Evolutionary conservation across 2,888 invertebrate genomes (phyloP), one percentile per base, ranked within the genome.

Genomic region (Drosophila atroscutellata): DNA sequence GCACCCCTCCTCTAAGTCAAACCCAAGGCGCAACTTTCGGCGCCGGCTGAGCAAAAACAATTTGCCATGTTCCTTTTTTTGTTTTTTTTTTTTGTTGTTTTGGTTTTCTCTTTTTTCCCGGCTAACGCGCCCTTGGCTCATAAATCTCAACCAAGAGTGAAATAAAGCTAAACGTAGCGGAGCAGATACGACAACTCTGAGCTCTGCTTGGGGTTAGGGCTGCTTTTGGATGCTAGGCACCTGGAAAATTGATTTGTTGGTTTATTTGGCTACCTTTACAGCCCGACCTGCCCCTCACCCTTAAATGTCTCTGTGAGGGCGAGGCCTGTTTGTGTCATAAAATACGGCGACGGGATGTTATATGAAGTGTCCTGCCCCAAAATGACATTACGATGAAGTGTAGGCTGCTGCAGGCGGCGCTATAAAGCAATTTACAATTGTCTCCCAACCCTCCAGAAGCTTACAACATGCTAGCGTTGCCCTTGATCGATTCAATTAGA

Each of bases 331-430:
- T 89, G 86, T 86, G 89, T 85, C 86, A 89, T 89, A 87, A 87
- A 87, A 87, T 89, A 84, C 87, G 85, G 64, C 74, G 80, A 83
- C 74, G 75, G 79, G 79, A 79, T 79, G 79, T 72, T 78, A 79
- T 79, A 86, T 87, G 87, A 84, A 84, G 84, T 84, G 83, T 79
- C 79, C 87, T 71, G 82, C 36, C 69, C 74, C 72, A 76, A 85
- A 87, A 87, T 89, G 87, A 81, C 85, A 89, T 89, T 85, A 89
- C 89, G 87, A 89, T 89, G 89, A 87, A 87, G 86, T 89, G 77
- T 72, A 75, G 64, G 50, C 70, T 42, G 65, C 59, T 59, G 65
- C 72, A 75, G 77, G 77, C 69, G 73, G 63, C 69, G 67, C 81
- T 79, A 88, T 86, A 88, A 87, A 86, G 83, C 83, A 87, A 87